Percentiles rank a stretch among this genome's conserved stretches.
Conservation (phyloP, 2,797 vertebrate species). For the Neosalanx taihuensis region DNA sequence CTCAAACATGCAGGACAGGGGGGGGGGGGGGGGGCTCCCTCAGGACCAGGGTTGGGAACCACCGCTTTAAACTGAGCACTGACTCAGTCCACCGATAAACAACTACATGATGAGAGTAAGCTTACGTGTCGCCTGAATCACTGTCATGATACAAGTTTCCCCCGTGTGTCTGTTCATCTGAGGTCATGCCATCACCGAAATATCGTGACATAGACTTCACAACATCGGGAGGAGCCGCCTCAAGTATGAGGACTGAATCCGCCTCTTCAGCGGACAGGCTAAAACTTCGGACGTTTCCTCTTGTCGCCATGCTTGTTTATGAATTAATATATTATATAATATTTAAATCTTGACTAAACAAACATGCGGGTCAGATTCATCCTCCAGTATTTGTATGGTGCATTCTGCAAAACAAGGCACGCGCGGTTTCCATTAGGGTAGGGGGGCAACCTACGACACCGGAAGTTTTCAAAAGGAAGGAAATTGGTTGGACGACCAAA, state of each 20-base stretch:
- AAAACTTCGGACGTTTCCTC: too few relatives aligned
- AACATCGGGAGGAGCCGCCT: slow-evolving; percentile 6
- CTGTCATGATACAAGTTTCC: not conserved
- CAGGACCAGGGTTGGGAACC: too few relatives aligned
- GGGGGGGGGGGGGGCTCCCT: too few relatives aligned
- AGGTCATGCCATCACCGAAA: slow-evolving; percentile 9
- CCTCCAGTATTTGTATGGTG: too few relatives aligned
- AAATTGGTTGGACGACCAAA: slow-evolving; percentile 28
- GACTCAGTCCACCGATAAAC: not conserved
- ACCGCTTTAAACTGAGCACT: too few relatives aligned
- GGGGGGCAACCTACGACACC: not conserved
- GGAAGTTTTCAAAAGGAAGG: slow-evolving; percentile 38
- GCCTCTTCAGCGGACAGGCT: too few relatives aligned
- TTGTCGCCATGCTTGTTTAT: too few relatives aligned
- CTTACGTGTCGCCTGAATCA: slow-evolving; percentile 19
- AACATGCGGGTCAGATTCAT: too few relatives aligned
- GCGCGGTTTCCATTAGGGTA: not conserved
- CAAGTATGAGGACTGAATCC: not conserved
- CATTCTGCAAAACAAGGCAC: too few relatives aligned
- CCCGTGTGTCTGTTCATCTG: not conserved
- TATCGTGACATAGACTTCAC: slow-evolving; percentile 25
- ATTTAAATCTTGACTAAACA: too few relatives aligned
- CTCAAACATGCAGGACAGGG: too few relatives aligned
- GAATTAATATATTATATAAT: too few relatives aligned
- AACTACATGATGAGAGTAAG: not conserved